A percentile compares a stretch with the other conserved stretches of the same genome.
Conservation (phyloP, 2,888 invertebrate species). For the Protophormia terraenovae region DNA sequence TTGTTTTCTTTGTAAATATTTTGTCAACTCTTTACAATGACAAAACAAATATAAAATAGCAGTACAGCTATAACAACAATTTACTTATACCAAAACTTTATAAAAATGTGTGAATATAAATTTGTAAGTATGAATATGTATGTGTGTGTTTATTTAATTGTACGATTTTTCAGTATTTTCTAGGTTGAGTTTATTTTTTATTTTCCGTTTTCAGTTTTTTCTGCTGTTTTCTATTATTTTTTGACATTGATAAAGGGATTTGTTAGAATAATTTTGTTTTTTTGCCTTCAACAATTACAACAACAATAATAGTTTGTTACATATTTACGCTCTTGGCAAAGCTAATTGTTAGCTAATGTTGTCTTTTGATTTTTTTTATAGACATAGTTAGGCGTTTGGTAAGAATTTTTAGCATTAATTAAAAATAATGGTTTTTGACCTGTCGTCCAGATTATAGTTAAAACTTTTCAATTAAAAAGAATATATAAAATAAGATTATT, state of each 20-base stretch:
- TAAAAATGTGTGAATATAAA: background rate
- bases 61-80: slow-evolving; percentile 28
- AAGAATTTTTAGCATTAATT: background rate
- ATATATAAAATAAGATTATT: too few species aligned
- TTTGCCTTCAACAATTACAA: background rate
- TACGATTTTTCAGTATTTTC: background rate
- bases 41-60: slow-evolving; percentile 43
- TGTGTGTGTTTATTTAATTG: background rate
- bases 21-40: slow-evolving; percentile 51
- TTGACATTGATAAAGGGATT: slow-evolving; percentile 28
- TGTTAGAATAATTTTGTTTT: slow-evolving; percentile 2
- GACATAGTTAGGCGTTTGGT: too few species aligned
- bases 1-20: slow-evolving; percentile 55
- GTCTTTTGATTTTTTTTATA: background rate
- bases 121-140: background rate
- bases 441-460: background rate
- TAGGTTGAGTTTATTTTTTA: background rate
- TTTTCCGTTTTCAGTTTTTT: background rate
- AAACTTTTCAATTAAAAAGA: too few species aligned
- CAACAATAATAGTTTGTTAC: slow-evolving; percentile 16
- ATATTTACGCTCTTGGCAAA: background rate
- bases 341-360: slow-evolving; percentile 13
- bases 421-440: background rate
- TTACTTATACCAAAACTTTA: background rate
- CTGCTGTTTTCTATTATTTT: slow-evolving; percentile 19